Evolutionary conservation across 2,113 vertebrate genomes (phyloP).

Genomic region (Nyctibius bracteatus): DNA sequence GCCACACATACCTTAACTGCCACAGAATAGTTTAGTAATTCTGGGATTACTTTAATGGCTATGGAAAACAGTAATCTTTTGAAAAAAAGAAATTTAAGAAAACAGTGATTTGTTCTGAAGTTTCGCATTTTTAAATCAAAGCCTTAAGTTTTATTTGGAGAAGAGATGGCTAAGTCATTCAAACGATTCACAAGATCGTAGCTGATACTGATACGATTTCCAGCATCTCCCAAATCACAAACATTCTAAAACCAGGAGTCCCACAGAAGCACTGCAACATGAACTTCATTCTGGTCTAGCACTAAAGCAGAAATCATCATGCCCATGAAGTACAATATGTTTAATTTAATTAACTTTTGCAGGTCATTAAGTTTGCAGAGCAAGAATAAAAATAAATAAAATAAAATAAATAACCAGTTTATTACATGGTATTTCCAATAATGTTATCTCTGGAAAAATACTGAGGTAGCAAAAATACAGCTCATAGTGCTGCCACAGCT

Average conservation of each 20-base stretch:
- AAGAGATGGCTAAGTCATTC: neutral
- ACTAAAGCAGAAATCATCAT: neutral
- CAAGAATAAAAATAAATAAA: neutral
- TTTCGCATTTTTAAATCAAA: neutral
- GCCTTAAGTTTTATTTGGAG: neutral
- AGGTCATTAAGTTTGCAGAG: neutral
- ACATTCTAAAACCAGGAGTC: neutral
- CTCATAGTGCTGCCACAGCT: neutral
- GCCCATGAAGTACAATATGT: neutral
- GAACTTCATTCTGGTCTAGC: neutral
- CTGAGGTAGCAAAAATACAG: neutral
- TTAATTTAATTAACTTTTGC: neutral
- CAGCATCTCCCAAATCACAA: conserved; percentile 8
- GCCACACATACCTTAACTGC: neutral
- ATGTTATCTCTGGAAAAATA: neutral
- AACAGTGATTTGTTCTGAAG: neutral
- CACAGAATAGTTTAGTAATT: neutral
- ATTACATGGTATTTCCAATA: neutral
- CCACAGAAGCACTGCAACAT: neutral
- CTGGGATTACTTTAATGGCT: neutral
- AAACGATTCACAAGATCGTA: neutral
- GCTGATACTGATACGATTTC: neutral
- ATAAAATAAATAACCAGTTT: neutral
- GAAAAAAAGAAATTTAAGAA: neutral
- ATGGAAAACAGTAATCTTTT: neutral